Evolutionary conservation across 53 echinoderm and acorn worm species (phyloP).

Genomic region (Stichopus horrens): DNA sequence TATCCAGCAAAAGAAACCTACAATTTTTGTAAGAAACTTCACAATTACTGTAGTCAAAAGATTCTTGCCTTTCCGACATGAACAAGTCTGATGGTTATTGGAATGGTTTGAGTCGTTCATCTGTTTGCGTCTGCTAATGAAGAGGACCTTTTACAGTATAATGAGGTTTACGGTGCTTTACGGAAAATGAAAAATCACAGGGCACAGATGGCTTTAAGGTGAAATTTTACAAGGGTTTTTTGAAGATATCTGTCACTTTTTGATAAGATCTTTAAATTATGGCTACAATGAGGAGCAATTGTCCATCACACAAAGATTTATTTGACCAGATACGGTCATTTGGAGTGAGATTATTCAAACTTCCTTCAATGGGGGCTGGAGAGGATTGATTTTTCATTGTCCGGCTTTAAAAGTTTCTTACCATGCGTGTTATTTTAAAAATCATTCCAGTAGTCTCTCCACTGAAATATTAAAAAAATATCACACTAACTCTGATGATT

Average conservation of each 20-base stretch:
- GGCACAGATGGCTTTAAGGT: neutral
- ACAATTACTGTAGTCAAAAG: too few species aligned
- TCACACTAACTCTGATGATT: conserved; percentile 6
- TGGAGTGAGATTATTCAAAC: neutral
- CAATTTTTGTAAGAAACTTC: too few species aligned
- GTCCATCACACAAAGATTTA: neutral
- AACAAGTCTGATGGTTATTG: too few species aligned
- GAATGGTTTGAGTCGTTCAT: too few species aligned
- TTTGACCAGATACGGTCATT: neutral
- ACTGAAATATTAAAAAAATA: neutral
- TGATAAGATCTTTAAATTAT: neutral
- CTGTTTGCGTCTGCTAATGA: too few species aligned
- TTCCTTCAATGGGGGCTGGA: neutral
- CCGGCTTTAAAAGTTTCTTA: neutral
- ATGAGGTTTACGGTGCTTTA: too few species aligned
- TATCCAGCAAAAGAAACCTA: too few species aligned
- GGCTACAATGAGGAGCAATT: neutral
- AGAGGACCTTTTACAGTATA: too few species aligned
- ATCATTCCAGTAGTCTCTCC: neutral
- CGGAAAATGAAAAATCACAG: too few species aligned
- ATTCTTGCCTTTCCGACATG: too few species aligned
- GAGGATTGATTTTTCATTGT: neutral
- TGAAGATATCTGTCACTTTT: neutral
- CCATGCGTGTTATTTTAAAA: neutral
- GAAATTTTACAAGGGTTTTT: neutral